Evolutionary conservation across 1,140 invertebrate species (phyloP), one percentile per base, ranked within the genome.

Genomic region (Pseudomyrmex concolor): DNA sequence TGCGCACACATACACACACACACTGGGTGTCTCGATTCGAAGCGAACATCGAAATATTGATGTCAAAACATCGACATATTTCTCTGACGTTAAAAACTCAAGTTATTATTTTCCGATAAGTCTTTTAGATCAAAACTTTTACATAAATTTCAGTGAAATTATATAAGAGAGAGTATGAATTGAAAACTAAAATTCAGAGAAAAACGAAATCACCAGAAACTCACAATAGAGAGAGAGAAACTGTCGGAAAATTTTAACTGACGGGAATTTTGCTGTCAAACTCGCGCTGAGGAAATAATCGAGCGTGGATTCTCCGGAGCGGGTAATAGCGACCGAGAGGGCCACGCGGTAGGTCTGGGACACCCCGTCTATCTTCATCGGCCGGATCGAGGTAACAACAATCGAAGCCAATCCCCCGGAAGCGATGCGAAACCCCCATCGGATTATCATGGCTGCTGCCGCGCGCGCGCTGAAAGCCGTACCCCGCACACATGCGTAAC

Each of bases 361-460:
- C 76, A 80, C 76, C 76, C 76, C 66, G 76, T 80, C 34, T 90
- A 89, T 91, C 90, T 91, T 88, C 85, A 91, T 91, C 90, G 82
- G 82, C 48, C 34, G 86, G 83, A 88, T 88, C 86, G 88, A 82
- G 72, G 68, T 84, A 89, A 87, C 85, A 89, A 84, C 81, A 77
- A 88, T 88, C 87, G 84, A 54, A 88, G 87, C 86, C 89, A 90
- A 91, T 91, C 90, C 87, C 90, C 90, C 89, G 90, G 91, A 91
- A 92, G 91, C 91, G 91, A 90, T 88, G 74, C 89, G 89, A 91
- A 91, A 92, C 90, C 92, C 90, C 91, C 91, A 89, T 91, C 88
- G 91, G 91, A 92, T 93, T 93, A 92, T 92, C 90, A 90, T 91
- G 87, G 89, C 89, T 88, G 87, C 83, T 88, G 76, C 73, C 67